Percentiles rank a stretch among this genome's conserved stretches.
phyloP scores from a whole-genome alignment of 2,113 vertebrate species.

The Crotalus helleri region DNA sequence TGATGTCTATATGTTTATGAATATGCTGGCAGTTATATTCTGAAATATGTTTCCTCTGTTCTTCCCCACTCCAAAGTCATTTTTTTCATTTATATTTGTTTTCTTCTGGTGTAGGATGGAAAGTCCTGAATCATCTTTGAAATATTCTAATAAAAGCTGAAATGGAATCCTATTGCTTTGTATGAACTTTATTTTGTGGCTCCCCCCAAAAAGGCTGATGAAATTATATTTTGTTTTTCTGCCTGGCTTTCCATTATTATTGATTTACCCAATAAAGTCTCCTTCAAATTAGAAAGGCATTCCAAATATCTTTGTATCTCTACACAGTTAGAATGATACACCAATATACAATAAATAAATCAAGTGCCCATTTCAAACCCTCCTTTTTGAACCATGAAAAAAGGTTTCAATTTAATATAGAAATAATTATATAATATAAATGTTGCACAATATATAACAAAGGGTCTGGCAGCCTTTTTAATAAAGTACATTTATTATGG shows the following conservation, averaged over 20 bases:
- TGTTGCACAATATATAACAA: background rate
- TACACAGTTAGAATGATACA: background rate
- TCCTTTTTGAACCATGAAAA: background rate
- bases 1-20: constrained; percentile 17
- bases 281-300: background rate
- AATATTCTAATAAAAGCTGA: constrained; percentile 7
- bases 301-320: background rate
- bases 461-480: background rate
- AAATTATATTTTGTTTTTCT: background rate
- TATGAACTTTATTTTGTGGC: fast-evolving
- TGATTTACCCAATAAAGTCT: background rate
- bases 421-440: background rate
- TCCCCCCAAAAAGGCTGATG: background rate
- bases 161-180: background rate
- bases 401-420: background rate
- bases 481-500: background rate
- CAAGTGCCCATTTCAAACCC: background rate
- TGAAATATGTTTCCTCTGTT: background rate
- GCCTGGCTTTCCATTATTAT: background rate
- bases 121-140: constrained; percentile 30
- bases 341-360: background rate
- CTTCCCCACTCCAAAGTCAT: background rate
- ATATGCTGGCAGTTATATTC: background rate
- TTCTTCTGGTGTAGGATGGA: background rate
- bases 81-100: constrained; percentile 1